Evolutionary conservation across 2,888 invertebrate genomes (phyloP).

Genomic region (Megaustenia siamemsis): DNA sequence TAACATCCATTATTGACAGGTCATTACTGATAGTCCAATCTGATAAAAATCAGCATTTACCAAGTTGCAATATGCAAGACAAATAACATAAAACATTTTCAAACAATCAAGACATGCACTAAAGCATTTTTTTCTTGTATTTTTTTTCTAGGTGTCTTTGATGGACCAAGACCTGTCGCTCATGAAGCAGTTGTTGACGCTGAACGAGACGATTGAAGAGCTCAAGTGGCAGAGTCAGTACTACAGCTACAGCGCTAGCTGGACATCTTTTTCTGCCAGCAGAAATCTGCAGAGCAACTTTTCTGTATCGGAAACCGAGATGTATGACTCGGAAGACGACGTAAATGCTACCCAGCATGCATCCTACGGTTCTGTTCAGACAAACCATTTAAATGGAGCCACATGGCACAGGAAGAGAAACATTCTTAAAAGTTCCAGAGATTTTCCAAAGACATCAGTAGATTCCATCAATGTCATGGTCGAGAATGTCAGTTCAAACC

Average conservation of each 20-base stretch:
- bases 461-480: neutral
- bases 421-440: neutral
- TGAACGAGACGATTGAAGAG: conserved; percentile 77
- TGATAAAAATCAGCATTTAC: too few relatives aligned
- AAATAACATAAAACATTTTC: too few relatives aligned
- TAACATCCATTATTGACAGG: too few relatives aligned
- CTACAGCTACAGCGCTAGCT: conserved; percentile 64
- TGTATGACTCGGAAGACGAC: conserved; percentile 63
- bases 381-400: conserved; percentile 11
- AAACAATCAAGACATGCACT: too few relatives aligned
- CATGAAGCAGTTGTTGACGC: conserved; percentile 76
- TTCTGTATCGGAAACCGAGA: conserved; percentile 71
- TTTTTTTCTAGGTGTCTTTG: conserved; percentile 67
- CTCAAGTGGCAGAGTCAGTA: conserved; percentile 74
- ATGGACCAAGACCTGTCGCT: conserved; percentile 77
- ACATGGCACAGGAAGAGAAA: conserved; percentile 4
- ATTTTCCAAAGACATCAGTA: neutral
- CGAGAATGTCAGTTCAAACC: neutral
- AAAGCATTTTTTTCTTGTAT: neutral
- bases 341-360: conserved; percentile 6
- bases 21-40: too few relatives aligned
- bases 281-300: conserved; percentile 65
- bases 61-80: too few relatives aligned
- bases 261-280: conserved; percentile 65
- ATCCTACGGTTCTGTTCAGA: neutral